Base-by-base conservation (phyloP, 2,888 invertebrate genomes). In the Anaspis maculata region DNA sequence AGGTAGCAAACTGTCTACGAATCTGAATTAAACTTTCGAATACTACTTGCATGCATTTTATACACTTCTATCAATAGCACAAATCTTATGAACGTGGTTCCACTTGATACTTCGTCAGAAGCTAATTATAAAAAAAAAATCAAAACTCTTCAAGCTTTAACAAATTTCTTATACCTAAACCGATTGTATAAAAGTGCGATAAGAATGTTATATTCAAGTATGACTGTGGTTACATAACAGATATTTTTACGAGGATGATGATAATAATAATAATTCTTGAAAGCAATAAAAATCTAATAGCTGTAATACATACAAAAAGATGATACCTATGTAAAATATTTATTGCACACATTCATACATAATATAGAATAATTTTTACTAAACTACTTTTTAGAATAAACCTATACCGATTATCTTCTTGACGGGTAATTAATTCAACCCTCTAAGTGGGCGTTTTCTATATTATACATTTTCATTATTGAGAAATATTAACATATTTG, bases 61-160 rank as follows among this genome's bases (percentile, higher is more conserved):
- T 19, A n/a, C n/a, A n/a, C n/a, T n/a, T n/a, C n/a, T n/a, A n/a
- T n/a, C n/a, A n/a, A n/a, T n/a, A n/a, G n/a, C n/a, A n/a, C n/a
- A n/a, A n/a, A n/a, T n/a, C n/a, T n/a, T n/a, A n/a, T n/a, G n/a
- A n/a, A n/a, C n/a, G n/a, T n/a, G n/a, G n/a, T n/a, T n/a, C n/a
- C n/a, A n/a, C n/a, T n/a, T n/a, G n/a, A n/a, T n/a, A n/a, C n/a
- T n/a, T n/a, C n/a, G n/a, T n/a, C n/a, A n/a, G n/a, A n/a, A n/a
- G 22, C 23, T 25, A 31, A 19, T 30, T 19, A 15, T 35, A 25
- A 37, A 33, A 29, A 27, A 37, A 33, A 37, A 32, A 29, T 37
- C 21, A 27, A 37, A 4, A 24, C 25, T 11, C 37, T 37, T 37
- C 32, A 37, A 37, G 37, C 37, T 37, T 37, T 37, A 37, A 37